Evolutionary conservation across 2,797 vertebrate species (phyloP).

Genomic region (Argentina silus): DNA sequence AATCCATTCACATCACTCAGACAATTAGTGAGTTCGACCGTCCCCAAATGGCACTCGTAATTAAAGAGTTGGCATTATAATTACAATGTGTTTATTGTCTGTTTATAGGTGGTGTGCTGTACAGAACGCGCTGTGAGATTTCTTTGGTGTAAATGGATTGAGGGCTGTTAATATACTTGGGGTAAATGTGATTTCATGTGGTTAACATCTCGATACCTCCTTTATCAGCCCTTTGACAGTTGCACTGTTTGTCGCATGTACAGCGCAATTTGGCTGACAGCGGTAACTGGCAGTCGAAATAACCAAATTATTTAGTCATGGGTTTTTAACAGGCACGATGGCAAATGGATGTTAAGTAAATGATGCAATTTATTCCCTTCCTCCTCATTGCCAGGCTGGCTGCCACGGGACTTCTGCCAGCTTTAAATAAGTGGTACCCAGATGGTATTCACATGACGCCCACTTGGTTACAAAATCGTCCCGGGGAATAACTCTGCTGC

Average conservation of each 20-base stretch:
- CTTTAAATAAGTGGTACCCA: slow-evolving; percentile 98
- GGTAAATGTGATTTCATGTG: slow-evolving; percentile 62
- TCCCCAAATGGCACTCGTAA: slow-evolving; percentile 69
- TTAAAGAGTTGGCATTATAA: slow-evolving; percentile 74
- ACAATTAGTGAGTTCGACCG: slow-evolving; percentile 62
- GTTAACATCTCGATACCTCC: slow-evolving; percentile 59
- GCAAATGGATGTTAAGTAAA: slow-evolving; percentile 98
- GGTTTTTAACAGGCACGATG: slow-evolving; percentile 90
- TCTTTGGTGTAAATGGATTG: slow-evolving; percentile 66
- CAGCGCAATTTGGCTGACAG: slow-evolving; percentile 83
- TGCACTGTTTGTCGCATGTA: slow-evolving; percentile 62
- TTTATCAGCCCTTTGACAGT: slow-evolving; percentile 69
- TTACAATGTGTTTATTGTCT: slow-evolving; percentile 72
- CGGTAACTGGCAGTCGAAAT: slow-evolving; percentile 87
- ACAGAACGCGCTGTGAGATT: slow-evolving; percentile 52
- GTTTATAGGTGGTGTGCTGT: slow-evolving; percentile 63
- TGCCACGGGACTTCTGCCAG: slow-evolving; percentile 92
- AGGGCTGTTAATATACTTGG: slow-evolving; percentile 53
- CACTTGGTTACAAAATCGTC: slow-evolving; percentile 90
- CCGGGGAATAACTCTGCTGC: slow-evolving; percentile 87
- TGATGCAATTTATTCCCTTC: slow-evolving; percentile 97
- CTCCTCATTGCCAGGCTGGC: slow-evolving; percentile 90
- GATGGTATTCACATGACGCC: slow-evolving; percentile 93
- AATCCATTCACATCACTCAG: slow-evolving; percentile 60
- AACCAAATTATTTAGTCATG: slow-evolving; percentile 95